Base-by-base conservation (phyloP, 2,797 vertebrate genomes). In the Neostethus bicornis region DNA sequence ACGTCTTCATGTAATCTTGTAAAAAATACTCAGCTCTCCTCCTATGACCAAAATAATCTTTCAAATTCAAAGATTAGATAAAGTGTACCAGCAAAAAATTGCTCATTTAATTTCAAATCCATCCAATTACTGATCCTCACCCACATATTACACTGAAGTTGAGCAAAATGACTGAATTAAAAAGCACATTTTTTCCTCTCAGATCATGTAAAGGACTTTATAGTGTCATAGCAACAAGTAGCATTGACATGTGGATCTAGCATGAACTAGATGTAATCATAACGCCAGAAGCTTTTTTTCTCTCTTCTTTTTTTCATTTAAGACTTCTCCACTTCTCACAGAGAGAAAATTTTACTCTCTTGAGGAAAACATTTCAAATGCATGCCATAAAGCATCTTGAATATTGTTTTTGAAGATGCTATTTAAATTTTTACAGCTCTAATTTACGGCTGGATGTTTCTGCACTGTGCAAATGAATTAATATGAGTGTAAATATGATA, bases 151-250 rank as follows among this genome's bases (percentile, higher is more conserved):
- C 14, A 42, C 13, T 43, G 8, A 35, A 49, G n/a, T 62, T 21
- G 16, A 41, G 35, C 34, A 43, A 54, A 45, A 69, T 29, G 61
- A 49, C 25, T 35, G 45, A 55, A 42, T 72, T 43, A 65, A 56
- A 49, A 21, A 32, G 31, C 34, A 44, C 17, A 37, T 54, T 29
- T 55, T 49, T 35, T 49, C 3, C 20, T 65, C 42, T 42, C 2
- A 60, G 62, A 44, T 34, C 43, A 44, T 57, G 45, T 70, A 74
- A 75, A 64, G 46, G 48, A 57, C 69, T 53, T 51, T 1, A 25
- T 29, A 57, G 75, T 79, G 73, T 73, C 85, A 52, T 76, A 80
- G 85, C 79, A 85, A 86, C 81, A 77, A 59, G 64, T 66, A 55
- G 59, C 17, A 8, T 59, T 62, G 60, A 50, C 57, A 10, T 2